Evolutionary conservation across 2,888 invertebrate species (phyloP), one percentile per base, ranked within the genome.

Genomic region (Lepidochrysops patricia): DNA sequence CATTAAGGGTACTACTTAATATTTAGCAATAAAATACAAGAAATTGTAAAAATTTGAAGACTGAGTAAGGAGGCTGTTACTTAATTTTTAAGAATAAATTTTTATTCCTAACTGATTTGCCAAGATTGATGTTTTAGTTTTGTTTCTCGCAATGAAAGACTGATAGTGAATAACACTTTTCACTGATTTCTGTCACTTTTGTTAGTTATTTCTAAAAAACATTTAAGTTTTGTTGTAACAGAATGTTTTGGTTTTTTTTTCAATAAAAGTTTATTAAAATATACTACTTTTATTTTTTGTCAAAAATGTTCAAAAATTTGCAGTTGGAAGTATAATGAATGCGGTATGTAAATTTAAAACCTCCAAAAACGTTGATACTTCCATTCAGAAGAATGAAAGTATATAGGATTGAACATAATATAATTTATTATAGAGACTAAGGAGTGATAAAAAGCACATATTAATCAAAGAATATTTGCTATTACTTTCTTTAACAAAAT

Each of bases 21-120:
- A 7, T 25, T 6, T 57, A 35, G 7, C 7, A 54, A 54, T 29
- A 54, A 12, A 27, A 13, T 57, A 23, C 1, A 23, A 6, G 19
- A 25, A 19, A 48, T 7, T 34, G 5, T n/a, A 3, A 13, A 25
- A 25, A 25, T 26, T 50, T 23, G 2, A 50, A 50, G 50, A 50
- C 50, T 50, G 25, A 50, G n/a, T 26, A 26, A 12, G n/a, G n/a
- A 26, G n/a, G 25, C 25, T 26, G 50, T 50, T 50, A 25, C 5
- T 37, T 25, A 35, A 26, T 37, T 54, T 25, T 26, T 57, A 57
- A 37, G 35, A 34, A 26, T 25, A 57, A 35, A 57, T 6, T 56
- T 56, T 29, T 32, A 27, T 52, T 26, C 6, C 7, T 13, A n/a
- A n/a, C n/a, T n/a, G 7, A 52, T 52, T 52, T 52, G n/a, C 7